Conservation (phyloP, 1,140 invertebrate genomes). For the Delia radicum region DNA sequence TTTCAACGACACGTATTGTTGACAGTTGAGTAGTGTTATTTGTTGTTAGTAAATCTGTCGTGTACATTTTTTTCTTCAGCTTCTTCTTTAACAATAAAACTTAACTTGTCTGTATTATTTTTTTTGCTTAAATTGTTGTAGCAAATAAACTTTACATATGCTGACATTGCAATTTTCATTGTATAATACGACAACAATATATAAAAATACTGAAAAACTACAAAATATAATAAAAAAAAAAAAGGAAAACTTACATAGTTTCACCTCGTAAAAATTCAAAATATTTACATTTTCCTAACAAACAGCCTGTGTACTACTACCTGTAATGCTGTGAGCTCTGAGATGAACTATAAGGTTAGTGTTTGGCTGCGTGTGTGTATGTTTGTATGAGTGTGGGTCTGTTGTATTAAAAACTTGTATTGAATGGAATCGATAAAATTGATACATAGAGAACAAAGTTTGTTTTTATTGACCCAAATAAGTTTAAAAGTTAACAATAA, state of each 20-base stretch:
- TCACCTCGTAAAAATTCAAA: slow-evolving; percentile 7
- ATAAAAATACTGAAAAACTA: too few species aligned
- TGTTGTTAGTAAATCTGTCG: background rate
- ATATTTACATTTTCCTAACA: slow-evolving; percentile 5
- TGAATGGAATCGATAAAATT: background rate
- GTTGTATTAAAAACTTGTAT: background rate
- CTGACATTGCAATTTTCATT: slow-evolving; percentile 16
- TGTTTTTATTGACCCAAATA: slow-evolving; percentile 11
- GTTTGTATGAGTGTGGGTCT: background rate
- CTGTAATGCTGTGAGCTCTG: background rate
- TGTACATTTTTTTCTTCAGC: background rate
- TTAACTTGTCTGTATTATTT: background rate
- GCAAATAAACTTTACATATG: slow-evolving; percentile 17
- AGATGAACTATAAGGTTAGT: too few species aligned
- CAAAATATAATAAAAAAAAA: background rate
- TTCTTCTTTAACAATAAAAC: background rate
- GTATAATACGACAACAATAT: background rate
- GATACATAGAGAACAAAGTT: background rate
- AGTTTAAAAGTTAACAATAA: slow-evolving; percentile 15
- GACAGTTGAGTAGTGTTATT: too few species aligned
- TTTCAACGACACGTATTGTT: too few species aligned
- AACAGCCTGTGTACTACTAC: background rate
- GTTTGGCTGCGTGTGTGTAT: background rate
- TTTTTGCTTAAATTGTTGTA: slow-evolving; percentile 6
- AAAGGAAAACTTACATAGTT: background rate